Evolutionary conservation across 2,888 invertebrate genomes (phyloP), one percentile per base, ranked within the genome.

Genomic region (Aleiodes leptofemur): DNA sequence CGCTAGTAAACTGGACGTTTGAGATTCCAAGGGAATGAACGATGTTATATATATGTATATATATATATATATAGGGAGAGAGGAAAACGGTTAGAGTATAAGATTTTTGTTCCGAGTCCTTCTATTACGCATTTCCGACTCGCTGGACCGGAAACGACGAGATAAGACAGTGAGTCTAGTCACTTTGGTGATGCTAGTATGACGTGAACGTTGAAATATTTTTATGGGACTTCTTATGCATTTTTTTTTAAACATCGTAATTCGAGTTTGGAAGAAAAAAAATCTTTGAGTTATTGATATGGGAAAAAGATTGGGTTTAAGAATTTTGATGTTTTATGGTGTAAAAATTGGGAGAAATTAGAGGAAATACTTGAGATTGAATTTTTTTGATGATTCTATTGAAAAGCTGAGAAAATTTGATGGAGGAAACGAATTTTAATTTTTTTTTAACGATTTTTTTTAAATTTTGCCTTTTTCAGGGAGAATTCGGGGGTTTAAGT

Each of bases 121-220:
- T 57, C 86, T 87, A 88, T 88, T 88, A 88, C 88, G 88, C 89
- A 89, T 88, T 89, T 90, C 88, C 90, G 86, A 86, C 80, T 86
- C 90, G 86, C 80, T 88, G 89, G 88, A 88, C 89, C 89, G 89
- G 89, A 90, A 90, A 89, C 88, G 84, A 83, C 85, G 86, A 89
- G 90, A 90, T 90, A 90, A 90, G 90, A 86, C 84, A 79, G 78
- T 59, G 59, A 34, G n/a, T 80, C 69, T 75, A 72, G 74, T 77
- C 80, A 74, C 78, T 79, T 69, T 72, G 61, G 76, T 77, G 75
- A 73, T 74, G 69, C 61, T 64, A 50, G 56, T 70, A 55, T 66
- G 72, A 72, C 66, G 51, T 66, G 57, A 71, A 71, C 29, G 66
- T 64, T 43, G 64, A 64, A 53, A 69, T 53, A 75, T 55, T 75